Evolutionary conservation across 2,113 vertebrate species (phyloP).

Genomic region (Phaethon lepturus): DNA sequence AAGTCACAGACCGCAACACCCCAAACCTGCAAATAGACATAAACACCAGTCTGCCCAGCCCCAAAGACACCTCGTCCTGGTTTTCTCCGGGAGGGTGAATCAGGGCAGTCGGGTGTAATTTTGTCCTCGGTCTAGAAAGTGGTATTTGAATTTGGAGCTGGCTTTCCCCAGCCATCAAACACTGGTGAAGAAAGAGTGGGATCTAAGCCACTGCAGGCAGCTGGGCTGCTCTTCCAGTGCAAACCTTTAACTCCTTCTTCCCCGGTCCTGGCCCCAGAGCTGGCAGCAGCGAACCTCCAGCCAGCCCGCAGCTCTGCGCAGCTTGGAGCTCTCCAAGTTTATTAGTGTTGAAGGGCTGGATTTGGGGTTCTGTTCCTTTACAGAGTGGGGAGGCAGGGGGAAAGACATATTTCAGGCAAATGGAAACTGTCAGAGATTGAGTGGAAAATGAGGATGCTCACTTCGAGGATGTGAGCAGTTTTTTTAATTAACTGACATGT

Average conservation of each 20-base stretch:
- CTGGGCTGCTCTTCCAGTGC: background rate
- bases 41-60: background rate
- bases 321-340: background rate
- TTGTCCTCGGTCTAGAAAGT: background rate
- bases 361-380: background rate
- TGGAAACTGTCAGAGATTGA: background rate
- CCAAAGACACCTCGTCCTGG: background rate
- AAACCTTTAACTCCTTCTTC: constrained; percentile 24
- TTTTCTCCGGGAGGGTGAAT: background rate
- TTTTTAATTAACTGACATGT: background rate
- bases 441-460: background rate
- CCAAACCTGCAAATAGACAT: background rate
- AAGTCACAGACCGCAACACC: accelerated
- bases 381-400: no score
- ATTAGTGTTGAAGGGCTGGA: background rate
- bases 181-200: background rate
- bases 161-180: background rate
- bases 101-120: background rate
- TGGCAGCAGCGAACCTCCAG: background rate
- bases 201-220: background rate
- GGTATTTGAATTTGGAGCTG: background rate
- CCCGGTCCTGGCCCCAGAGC: background rate
- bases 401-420: background rate
- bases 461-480: background rate
- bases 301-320: accelerated